Percentiles rank a stretch among this genome's conserved stretches.
Conservation (phyloP, 2,888 invertebrate species). For the Ormyrus rosae region DNA sequence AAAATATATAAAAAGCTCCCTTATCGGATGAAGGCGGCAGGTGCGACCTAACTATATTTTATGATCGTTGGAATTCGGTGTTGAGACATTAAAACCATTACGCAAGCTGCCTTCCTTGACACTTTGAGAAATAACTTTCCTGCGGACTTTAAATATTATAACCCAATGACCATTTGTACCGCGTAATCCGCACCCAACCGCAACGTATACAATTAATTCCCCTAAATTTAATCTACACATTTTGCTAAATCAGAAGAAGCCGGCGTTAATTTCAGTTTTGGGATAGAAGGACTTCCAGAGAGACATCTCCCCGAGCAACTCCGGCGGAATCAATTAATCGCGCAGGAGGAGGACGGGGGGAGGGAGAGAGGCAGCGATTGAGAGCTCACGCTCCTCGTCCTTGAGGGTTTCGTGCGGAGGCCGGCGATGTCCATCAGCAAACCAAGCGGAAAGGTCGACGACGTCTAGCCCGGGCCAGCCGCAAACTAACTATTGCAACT, state of each 20-base stretch:
- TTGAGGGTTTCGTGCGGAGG: constrained; percentile 7
- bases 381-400: constrained; percentile 1
- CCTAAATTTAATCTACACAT: too few relatives aligned
- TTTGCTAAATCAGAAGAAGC: too few relatives aligned
- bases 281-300: neutral
- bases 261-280: too few relatives aligned
- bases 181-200: too few relatives aligned
- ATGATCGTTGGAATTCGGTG: constrained; percentile 15
- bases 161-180: too few relatives aligned
- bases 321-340: constrained; percentile 54
- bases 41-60: constrained; percentile 2
- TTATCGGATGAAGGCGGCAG: neutral
- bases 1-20: constrained; percentile 9
- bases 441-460: constrained; percentile 55
- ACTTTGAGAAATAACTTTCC: neutral
- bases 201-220: too few relatives aligned
- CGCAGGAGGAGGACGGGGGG: neutral
- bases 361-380: neutral
- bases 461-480: constrained; percentile 57
- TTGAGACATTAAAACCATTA: constrained; percentile 10
- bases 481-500: constrained; percentile 69
- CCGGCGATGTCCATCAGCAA: constrained; percentile 52
- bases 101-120: constrained; percentile 8
- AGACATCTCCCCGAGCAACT: neutral
- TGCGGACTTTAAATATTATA: too few relatives aligned